These are phyloP conservation scores for Phalacrocorax carbo DNA, from an alignment of 2,113 vertebrate genomes.

Conservation along the genomic window DNA sequence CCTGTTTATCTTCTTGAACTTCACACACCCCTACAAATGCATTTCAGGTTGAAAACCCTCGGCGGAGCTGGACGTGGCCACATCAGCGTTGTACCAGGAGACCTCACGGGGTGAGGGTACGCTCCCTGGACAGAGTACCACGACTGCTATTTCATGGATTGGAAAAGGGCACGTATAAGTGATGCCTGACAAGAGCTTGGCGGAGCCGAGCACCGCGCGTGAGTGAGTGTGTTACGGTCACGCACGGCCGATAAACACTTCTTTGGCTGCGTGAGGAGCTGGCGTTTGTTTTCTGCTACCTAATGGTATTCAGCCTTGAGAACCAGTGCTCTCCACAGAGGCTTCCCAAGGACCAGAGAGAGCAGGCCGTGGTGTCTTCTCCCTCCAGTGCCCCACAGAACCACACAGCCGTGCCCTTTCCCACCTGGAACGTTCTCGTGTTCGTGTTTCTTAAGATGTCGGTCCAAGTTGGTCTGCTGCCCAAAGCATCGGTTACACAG, in stretches of 20 bases:
- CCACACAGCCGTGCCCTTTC: rapidly evolving
- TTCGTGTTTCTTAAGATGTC: constrained; percentile 98
- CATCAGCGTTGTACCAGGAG: neutral
- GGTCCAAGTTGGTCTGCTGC: constrained; percentile 98
- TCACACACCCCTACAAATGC: neutral
- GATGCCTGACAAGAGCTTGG: neutral
- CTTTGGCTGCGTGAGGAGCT: neutral
- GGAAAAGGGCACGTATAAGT: neutral
- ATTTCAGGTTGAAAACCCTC: neutral
- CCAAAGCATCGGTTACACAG: constrained; percentile 98
- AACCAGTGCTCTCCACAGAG: rapidly evolving
- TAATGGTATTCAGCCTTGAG: neutral
- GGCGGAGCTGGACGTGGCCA: neutral
- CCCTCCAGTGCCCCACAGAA: neutral
- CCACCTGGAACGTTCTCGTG: constrained; percentile 94
- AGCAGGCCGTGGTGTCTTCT: rapidly evolving
- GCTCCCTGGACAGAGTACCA: neutral
- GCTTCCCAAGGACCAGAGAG: neutral
- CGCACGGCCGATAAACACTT: rapidly evolving
- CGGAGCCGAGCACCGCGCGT: neutral
- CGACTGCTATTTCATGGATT: rapidly evolving
- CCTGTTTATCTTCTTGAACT: neutral
- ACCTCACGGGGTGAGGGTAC: neutral
- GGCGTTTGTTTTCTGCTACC: neutral
- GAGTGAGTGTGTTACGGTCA: rapidly evolving